Evolutionary conservation across 2,888 invertebrate genomes (phyloP).

Genomic region (Venustoraphidia nigricollis): DNA sequence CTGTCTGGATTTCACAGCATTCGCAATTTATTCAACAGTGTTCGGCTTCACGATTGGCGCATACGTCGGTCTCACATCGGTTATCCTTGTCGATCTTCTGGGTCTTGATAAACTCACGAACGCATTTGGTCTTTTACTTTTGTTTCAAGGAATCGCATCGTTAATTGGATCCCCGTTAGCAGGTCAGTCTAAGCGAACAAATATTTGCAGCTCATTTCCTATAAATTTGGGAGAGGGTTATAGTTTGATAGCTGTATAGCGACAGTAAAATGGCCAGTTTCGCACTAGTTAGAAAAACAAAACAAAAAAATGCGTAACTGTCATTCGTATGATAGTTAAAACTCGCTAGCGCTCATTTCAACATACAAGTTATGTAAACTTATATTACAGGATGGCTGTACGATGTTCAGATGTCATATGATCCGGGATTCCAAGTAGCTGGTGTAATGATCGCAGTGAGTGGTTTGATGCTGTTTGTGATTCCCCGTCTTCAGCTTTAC

Average conservation of each 20-base stretch:
- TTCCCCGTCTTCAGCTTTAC: conserved; percentile 52
- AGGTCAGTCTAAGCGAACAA: conserved; percentile 38
- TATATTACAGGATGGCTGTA: conserved; percentile 60
- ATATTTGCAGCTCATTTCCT: no score
- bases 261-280: no score
- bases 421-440: conserved; percentile 77
- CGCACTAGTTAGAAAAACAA: no score
- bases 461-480: conserved; percentile 74
- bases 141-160: conserved; percentile 90
- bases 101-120: conserved; percentile 90
- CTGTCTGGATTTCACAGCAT: conserved; percentile 53
- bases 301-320: no score
- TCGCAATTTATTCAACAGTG: conserved; percentile 60
- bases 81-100: conserved; percentile 83
- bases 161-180: conserved; percentile 85
- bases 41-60: conserved; percentile 90
- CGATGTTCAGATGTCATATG: conserved; percentile 62
- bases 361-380: background rate
- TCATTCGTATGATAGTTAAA: no score
- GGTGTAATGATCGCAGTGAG: conserved; percentile 75
- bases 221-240: no score
- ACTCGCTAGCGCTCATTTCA: no score
- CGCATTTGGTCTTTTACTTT: conserved; percentile 79
- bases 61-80: conserved; percentile 92
- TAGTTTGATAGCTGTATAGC: no score